Percentiles rank a stretch among this genome's conserved stretches.
Evolutionary conservation across 2,797 vertebrate species (phyloP).

Genomic region (Oryzias dopingdopingensis): DNA sequence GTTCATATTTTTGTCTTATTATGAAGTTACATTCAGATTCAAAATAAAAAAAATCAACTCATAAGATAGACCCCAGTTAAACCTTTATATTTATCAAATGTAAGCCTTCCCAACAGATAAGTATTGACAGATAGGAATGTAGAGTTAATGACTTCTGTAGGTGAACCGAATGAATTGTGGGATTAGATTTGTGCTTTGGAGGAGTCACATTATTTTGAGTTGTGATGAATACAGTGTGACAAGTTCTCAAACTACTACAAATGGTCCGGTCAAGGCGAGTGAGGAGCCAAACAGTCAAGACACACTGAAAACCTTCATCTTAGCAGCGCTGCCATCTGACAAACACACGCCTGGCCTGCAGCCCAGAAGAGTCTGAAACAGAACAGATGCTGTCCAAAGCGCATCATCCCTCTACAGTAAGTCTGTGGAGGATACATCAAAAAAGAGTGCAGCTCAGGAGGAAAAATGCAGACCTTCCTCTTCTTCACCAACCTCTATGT

Average conservation of each 20-base stretch:
- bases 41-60: no score
- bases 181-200: conserved; percentile 1
- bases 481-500: conserved; percentile 16
- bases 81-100: no score
- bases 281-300: conserved; percentile 45
- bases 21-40: no score
- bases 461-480: conserved; percentile 32
- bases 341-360: conserved; percentile 67
- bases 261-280: conserved; percentile 58
- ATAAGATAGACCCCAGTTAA: no score
- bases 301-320: conserved; percentile 66
- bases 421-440: conserved; percentile 35
- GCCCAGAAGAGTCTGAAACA: conserved; percentile 63
- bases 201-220: conserved; percentile 28
- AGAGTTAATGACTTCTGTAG: no score
- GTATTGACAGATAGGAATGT: no score
- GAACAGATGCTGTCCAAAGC: conserved; percentile 73
- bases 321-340: conserved; percentile 68
- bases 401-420: conserved; percentile 45
- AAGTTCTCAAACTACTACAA: conserved; percentile 54
- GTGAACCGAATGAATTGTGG: not conserved
- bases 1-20: no score
- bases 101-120: no score
- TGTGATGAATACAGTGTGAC: conserved; percentile 38
- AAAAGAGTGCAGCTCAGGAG: conserved; percentile 30